Percentiles rank a stretch among this genome's conserved stretches.
These are phyloP conservation scores for Netelia virgata DNA, from an alignment of 2,888 invertebrate genomes.

Conservation along the genomic window DNA sequence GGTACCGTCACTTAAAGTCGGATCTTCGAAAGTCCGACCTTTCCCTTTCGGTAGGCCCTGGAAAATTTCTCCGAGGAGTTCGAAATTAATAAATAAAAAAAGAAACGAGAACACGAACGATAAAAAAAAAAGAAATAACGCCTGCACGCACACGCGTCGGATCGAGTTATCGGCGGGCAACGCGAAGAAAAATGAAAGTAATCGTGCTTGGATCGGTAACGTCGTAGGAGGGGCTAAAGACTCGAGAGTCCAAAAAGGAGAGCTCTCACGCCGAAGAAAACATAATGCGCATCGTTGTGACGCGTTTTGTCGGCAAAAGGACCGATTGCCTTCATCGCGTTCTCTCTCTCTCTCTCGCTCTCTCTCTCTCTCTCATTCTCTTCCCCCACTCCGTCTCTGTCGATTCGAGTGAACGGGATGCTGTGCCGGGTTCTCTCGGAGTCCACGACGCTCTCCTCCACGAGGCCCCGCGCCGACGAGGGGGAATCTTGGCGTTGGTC, in stretches of 20 bases:
- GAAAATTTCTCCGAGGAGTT: background rate
- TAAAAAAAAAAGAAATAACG: background rate
- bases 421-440: constrained; percentile 71
- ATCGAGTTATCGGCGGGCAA: constrained; percentile 49
- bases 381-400: background rate
- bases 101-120: background rate
- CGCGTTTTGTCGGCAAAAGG: constrained; percentile 40
- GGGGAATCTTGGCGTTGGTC: constrained; percentile 21
- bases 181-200: constrained; percentile 77
- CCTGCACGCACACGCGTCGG: constrained; percentile 15
- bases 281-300: constrained; percentile 56
- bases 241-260: constrained; percentile 60
- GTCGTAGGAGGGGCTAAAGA: constrained; percentile 45
- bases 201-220: constrained; percentile 40
- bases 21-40: background rate
- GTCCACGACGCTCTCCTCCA: constrained; percentile 5
- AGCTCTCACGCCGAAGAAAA: constrained; percentile 40
- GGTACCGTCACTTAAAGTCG: background rate
- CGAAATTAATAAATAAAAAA: background rate
- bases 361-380: background rate
- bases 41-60: background rate
- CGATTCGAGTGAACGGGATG: constrained; percentile 82
- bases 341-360: background rate
- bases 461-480: constrained; percentile 28
- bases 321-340: constrained; percentile 45